Evolutionary conservation across 1,140 invertebrate species (phyloP).

Genomic region (Uloborus diversus): DNA sequence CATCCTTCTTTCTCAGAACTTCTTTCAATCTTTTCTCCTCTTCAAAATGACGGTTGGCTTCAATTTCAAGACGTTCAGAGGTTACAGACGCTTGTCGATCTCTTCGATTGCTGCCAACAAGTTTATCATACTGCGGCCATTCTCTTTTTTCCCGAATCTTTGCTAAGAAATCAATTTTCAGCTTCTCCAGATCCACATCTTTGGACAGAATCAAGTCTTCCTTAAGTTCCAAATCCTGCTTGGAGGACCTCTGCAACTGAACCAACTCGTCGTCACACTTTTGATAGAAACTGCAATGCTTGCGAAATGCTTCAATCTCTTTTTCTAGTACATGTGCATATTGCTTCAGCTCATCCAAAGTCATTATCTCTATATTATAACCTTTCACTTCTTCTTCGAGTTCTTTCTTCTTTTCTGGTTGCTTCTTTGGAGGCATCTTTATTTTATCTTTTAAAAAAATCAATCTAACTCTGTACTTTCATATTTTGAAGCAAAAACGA

Average conservation of each 20-base stretch:
- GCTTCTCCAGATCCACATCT: neutral
- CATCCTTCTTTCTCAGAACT: neutral
- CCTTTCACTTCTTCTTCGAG: neutral
- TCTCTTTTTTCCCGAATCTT: neutral
- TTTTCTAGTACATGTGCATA: slow-evolving; percentile 15
- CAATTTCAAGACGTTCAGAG: neutral
- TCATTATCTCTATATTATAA: slow-evolving; percentile 4
- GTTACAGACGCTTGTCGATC: neutral
- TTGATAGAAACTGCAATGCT: slow-evolving; percentile 13
- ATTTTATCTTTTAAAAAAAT: neutral
- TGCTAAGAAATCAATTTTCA: neutral
- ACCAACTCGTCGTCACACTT: neutral
- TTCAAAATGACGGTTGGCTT: neutral
- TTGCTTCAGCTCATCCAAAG: neutral
- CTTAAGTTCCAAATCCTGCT: neutral
- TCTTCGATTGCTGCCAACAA: neutral
- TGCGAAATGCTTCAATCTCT: slow-evolving; percentile 16
- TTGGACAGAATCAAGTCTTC: slow-evolving; percentile 1
- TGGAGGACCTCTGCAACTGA: neutral
- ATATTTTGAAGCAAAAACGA: too few species aligned
- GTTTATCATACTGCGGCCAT: neutral
- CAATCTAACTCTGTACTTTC: too few species aligned
- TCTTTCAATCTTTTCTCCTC: neutral
- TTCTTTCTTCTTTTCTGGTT: slow-evolving; percentile 1
- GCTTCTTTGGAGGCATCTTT: slow-evolving; percentile 21